A percentile compares a stretch with the other conserved stretches of the same genome.
Conservation (phyloP, 1,140 invertebrate species). For the Cecropterus lyciades region DNA sequence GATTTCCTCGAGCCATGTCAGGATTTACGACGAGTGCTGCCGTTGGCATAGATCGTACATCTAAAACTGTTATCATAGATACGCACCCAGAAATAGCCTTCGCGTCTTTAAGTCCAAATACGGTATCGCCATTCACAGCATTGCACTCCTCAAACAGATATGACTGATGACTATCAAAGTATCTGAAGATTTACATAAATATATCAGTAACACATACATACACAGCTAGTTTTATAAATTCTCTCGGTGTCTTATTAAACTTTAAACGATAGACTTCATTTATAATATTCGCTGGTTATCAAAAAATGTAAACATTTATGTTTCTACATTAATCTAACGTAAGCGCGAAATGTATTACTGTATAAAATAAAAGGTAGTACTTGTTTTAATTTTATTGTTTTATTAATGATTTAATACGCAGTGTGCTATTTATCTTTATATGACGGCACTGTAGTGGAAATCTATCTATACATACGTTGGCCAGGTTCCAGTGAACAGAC, state of each 20-base stretch:
- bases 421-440: too few species aligned
- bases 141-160: constrained; percentile 63
- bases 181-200: constrained; percentile 79
- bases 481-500: too few species aligned
- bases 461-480: too few species aligned
- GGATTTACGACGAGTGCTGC: constrained; percentile 8
- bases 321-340: too few species aligned
- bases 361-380: too few species aligned
- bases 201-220: constrained; percentile 15
- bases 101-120: constrained; percentile 44
- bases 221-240: constrained; percentile 4
- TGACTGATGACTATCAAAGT: constrained; percentile 92
- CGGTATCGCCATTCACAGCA: constrained; percentile 71
- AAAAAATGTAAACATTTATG: too few species aligned
- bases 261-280: too few species aligned
- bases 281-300: too few species aligned
- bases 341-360: too few species aligned
- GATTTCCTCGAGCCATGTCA: not conserved
- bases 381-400: too few species aligned
- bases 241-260: not conserved
- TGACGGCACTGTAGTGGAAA: too few species aligned
- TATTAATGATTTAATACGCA: too few species aligned
- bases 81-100: constrained; percentile 17
- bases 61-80: constrained; percentile 23
- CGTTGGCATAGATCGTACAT: constrained; percentile 2